These are phyloP conservation scores for Callipepla squamata DNA, from an alignment of 2,113 vertebrate species.

Conservation along the genomic window DNA sequence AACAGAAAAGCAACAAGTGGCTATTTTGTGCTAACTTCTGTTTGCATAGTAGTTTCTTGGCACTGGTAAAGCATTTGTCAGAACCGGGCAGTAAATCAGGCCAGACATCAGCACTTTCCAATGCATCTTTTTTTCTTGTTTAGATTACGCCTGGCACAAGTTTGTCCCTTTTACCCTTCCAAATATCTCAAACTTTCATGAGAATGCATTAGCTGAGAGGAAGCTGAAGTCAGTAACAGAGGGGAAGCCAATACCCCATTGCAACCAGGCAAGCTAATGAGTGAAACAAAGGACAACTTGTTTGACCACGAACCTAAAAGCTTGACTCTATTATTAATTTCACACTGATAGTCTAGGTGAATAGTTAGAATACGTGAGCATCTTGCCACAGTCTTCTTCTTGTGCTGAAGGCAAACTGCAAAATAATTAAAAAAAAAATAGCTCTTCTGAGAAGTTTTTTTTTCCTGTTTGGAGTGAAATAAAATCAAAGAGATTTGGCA, in stretches of 20 bases:
- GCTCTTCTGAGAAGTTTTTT: not conserved
- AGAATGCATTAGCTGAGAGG: not conserved
- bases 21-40: not conserved
- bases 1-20: not conserved
- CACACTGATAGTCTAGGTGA: not conserved
- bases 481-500: not conserved
- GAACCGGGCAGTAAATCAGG: not conserved
- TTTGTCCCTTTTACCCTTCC: not conserved
- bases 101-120: not conserved
- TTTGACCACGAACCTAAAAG: not conserved
- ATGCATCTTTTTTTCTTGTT: not conserved
- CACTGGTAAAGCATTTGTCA: not conserved
- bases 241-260: not conserved
- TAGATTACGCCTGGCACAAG: accelerated
- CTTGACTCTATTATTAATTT: not conserved
- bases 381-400: not conserved
- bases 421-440: not conserved
- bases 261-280: not conserved
- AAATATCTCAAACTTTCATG: not conserved
- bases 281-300: not conserved
- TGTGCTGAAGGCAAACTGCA: not conserved
- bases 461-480: not conserved
- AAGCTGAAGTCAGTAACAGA: not conserved
- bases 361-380: not conserved
- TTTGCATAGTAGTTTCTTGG: not conserved